Percentiles rank a stretch among this genome's conserved stretches.
Evolutionary conservation across 2,888 invertebrate genomes (phyloP).

Genomic region (Choreutis nemorana): DNA sequence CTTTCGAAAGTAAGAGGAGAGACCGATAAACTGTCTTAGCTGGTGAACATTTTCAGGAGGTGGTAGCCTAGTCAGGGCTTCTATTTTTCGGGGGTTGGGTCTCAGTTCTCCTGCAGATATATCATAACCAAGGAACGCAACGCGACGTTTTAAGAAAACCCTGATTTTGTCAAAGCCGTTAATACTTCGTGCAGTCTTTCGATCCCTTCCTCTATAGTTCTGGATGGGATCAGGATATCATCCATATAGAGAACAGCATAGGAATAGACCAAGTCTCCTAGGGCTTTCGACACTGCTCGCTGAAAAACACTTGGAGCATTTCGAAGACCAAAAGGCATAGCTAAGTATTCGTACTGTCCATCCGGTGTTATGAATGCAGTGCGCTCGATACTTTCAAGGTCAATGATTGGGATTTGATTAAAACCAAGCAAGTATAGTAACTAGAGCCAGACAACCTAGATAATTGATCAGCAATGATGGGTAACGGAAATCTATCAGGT

Average conservation of each 20-base stretch:
- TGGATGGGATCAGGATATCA: conserved; percentile 16
- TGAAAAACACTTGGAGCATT: conserved; percentile 27
- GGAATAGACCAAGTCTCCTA: conserved; percentile 9
- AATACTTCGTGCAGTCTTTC: conserved; percentile 11
- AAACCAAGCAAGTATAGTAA: no score
- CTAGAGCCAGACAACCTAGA: no score
- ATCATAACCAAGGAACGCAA: background rate
- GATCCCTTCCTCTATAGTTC: conserved; percentile 12
- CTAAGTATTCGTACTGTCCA: conserved; percentile 24
- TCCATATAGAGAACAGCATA: conserved; percentile 16
- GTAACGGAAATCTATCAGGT: no score
- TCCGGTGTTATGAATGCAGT: conserved; percentile 27
- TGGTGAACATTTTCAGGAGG: no score
- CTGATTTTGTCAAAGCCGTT: conserved; percentile 3
- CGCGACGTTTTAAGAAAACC: conserved; percentile 13
- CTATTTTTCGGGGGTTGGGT: background rate
- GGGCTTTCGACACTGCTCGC: conserved; percentile 17
- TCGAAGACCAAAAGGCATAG: conserved; percentile 25
- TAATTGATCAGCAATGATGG: no score
- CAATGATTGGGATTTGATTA: conserved; percentile 12
- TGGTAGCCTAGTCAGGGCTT: no score
- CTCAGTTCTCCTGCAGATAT: background rate
- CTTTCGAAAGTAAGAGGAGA: no score
- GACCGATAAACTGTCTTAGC: no score
- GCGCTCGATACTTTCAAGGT: conserved; percentile 18